Conservation (phyloP, 2,113 vertebrate genomes). For the Neodon shergylaensis region DNA sequence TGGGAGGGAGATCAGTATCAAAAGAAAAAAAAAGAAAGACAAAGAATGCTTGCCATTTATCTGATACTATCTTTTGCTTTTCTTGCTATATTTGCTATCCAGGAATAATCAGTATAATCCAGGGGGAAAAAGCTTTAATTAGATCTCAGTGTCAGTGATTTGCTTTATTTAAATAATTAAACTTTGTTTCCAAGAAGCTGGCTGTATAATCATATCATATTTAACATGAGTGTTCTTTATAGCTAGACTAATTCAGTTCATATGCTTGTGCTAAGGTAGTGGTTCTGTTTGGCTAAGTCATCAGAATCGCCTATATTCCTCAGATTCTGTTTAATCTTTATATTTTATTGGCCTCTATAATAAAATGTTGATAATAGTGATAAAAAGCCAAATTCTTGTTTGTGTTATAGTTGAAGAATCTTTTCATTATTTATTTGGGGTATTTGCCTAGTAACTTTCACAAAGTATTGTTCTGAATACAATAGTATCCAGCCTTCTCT, state of each 20-base stretch:
- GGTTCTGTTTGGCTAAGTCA: slow-evolving; percentile 21
- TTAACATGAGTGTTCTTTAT: slow-evolving; percentile 37
- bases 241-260: slow-evolving; percentile 50
- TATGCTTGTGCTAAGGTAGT: slow-evolving; percentile 9
- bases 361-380: slow-evolving; percentile 12
- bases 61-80: background rate
- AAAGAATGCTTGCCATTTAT: slow-evolving; percentile 57
- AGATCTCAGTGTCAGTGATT: slow-evolving; percentile 35
- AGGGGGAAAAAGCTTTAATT: slow-evolving; percentile 8
- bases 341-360: background rate
- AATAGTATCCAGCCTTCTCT: background rate
- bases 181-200: slow-evolving; percentile 20
- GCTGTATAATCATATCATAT: background rate
- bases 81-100: background rate
- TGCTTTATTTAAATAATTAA: slow-evolving; percentile 54
- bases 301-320: slow-evolving; percentile 41
- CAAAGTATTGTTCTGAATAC: background rate
- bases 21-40: slow-evolving; percentile 57
- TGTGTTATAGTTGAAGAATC: slow-evolving; percentile 20
- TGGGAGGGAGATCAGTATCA: slow-evolving; percentile 56
- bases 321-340: slow-evolving; percentile 12
- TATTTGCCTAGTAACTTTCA: slow-evolving; percentile 26
- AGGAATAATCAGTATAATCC: background rate
- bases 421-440: slow-evolving; percentile 21
- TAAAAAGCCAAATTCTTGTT: slow-evolving; percentile 17